Conservation (phyloP, 2,113 vertebrate species). For the Poeciliopsis prolifica region DNA sequence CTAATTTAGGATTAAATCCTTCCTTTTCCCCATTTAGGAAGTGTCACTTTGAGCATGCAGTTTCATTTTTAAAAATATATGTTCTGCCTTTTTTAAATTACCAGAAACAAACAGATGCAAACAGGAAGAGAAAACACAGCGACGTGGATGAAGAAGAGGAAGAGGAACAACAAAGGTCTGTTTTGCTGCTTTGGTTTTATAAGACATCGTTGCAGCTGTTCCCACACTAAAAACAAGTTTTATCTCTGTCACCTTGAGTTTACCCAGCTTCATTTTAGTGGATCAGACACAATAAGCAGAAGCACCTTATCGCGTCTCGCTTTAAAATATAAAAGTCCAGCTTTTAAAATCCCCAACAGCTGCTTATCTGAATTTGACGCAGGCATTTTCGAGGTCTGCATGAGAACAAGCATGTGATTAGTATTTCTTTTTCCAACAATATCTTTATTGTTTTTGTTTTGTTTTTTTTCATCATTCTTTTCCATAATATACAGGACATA, state of each 20-base stretch:
- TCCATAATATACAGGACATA: too few relatives aligned
- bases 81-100: slow-evolving; percentile 17
- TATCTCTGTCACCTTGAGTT: neutral
- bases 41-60: neutral
- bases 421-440: too few relatives aligned
- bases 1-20: neutral
- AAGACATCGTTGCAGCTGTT: neutral
- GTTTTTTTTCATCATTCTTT: too few relatives aligned
- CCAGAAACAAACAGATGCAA: slow-evolving; percentile 47
- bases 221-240: slow-evolving; percentile 22
- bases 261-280: neutral
- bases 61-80: neutral
- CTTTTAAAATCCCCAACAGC: too few relatives aligned
- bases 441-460: neutral
- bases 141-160: slow-evolving; percentile 49
- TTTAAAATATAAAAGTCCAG: too few relatives aligned
- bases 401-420: neutral
- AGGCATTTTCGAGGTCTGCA: neutral
- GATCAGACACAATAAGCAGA: neutral
- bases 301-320: neutral
- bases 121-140: slow-evolving; percentile 39
- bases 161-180: slow-evolving; percentile 68
- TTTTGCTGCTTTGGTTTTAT: slow-evolving; percentile 6
- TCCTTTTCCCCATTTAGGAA: neutral
- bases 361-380: too few relatives aligned